Percentiles rank a stretch among this genome's conserved stretches.
Conservation (phyloP, 2,888 invertebrate genomes). For the Patella caerulea region DNA sequence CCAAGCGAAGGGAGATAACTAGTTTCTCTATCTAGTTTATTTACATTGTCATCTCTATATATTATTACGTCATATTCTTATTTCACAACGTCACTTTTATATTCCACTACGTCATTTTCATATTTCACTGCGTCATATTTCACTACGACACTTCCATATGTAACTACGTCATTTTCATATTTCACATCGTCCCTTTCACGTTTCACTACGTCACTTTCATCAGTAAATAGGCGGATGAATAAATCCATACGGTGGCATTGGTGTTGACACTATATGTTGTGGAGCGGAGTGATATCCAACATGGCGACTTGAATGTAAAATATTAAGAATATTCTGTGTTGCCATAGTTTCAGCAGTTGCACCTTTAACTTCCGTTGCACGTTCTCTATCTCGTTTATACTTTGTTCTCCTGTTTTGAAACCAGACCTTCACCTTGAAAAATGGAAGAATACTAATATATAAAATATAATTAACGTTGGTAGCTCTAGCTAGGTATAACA, state of each 20-base stretch:
- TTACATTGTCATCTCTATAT: too few species aligned
- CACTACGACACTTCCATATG: too few species aligned
- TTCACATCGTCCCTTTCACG: too few species aligned
- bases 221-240: not conserved
- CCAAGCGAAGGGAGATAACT: too few species aligned
- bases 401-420: constrained; percentile 68
- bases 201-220: not conserved
- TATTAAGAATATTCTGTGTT: constrained; percentile 54
- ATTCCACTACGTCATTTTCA: too few species aligned
- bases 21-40: too few species aligned
- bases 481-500: not conserved
- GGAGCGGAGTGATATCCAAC: not conserved
- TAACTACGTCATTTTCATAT: too few species aligned
- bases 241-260: not conserved
- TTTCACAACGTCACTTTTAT: too few species aligned
- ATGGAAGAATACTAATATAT: not conserved
- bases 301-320: constrained; percentile 44
- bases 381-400: constrained; percentile 61
- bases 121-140: too few species aligned
- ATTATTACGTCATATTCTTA: too few species aligned
- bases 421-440: constrained; percentile 66
- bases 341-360: constrained; percentile 59
- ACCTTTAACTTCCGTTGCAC: constrained; percentile 54
- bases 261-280: not conserved
- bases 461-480: not conserved